Evolutionary conservation across 2,888 invertebrate species (phyloP), one percentile per base, ranked within the genome.

Genomic region (Tetrapedia diversipes): DNA sequence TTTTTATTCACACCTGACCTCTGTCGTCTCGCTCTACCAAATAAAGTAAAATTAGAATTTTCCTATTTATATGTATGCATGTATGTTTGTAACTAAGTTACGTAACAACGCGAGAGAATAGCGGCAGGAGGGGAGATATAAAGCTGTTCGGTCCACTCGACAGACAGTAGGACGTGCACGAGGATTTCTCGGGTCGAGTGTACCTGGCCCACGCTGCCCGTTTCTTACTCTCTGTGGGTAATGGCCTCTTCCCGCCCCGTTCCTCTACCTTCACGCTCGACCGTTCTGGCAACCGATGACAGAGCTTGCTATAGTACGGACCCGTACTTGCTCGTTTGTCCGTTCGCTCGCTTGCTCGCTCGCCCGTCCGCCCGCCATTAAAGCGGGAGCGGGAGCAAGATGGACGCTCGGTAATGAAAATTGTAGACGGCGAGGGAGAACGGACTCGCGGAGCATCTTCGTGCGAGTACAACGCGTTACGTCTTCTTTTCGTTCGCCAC

Each of bases 221-320:
- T 80, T 85, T 84, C 86, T 85, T 86, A 86, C 78, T 84, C 70
- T 84, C 70, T 66, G 69, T 79, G 76, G 86, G 84, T 86, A 86
- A 86, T 86, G 79, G 86, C 57, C 67, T 82, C 78, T 77, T 80
- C 73, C 77, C 69, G 69, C 54, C 71, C 82, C 72, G 67, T 78
- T 71, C 83, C 63, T 77, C 81, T 79, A 79, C 83, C 82, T 76
- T 85, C 81, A 77, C 84, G 81, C 81, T 86, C 80, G 71, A 80
- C 75, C 76, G 81, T 84, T 80, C 86, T 79, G 80, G 82, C 82
- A 82, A 84, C 84, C 84, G 82, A 84, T 80, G 83, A 84, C 84
- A 82, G 83, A 80, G 72, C 74, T n/a, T 56, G 61, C 72, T 75
- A 68, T 22, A 47, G 77, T 72, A 72, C 68, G 49, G 56, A 43